Base-by-base conservation (phyloP, 2,888 invertebrate genomes). In the Helicoverpa assulta region DNA sequence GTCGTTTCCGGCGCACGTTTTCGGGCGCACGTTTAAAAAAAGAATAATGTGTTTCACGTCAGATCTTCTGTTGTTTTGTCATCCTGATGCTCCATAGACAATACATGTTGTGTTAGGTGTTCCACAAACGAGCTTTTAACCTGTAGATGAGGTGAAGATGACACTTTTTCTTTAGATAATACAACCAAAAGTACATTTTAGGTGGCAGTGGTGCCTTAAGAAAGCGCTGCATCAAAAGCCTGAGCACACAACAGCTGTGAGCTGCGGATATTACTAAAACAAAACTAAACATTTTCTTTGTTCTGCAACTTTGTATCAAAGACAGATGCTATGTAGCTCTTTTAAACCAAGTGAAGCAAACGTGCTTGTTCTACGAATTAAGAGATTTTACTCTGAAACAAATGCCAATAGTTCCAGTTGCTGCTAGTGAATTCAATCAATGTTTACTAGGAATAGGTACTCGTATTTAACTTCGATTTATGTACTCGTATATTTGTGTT, bases 1-100 rank as follows among this genome's bases (percentile, higher is more conserved):
- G 69, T 54, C 63, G 56, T 67, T 79, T 80, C 81, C 81, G 69
- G 19, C 52, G 61, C 76, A 80, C 66, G 80, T 75, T 79, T 62
- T 73, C 29, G 52, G 73, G 62, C 43, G 59, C 69, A 68, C 75
- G 60, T 65, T 78, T 51, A 54, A 67, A 79, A 78, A 73, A 62
- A 76, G 58, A 76, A 71, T 65, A 71, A 80, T 67, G 76, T 67
- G 70, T 58, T 80, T 66, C 60, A 66, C 59, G 75, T 76, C 61
- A 62, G 61, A 76, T 80, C 76, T 69, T 53, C 55, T 68, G 59
- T 54, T 65, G 69, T 63, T 66, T 51, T 63, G 60, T 60, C 65
- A 70, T 51, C 54, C 19, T 52, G 47, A 33, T 54, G 54, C 37
- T 51, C 67, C 67, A 51, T 19, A 53, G 21, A 55, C 16, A n/a